Conservation (phyloP, 2,888 invertebrate species). For the Geophilus truncorum region DNA sequence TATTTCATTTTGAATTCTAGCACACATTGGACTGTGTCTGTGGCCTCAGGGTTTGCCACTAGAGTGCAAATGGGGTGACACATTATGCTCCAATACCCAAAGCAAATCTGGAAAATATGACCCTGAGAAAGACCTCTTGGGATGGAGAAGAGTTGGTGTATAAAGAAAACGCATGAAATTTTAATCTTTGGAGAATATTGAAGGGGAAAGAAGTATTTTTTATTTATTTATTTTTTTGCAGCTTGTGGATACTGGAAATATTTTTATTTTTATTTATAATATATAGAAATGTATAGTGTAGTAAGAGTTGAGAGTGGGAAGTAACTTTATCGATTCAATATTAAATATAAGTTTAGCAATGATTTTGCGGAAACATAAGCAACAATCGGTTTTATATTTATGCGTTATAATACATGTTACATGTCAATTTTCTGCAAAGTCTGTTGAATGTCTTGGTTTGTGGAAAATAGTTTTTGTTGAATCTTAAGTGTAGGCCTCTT, state of each 20-base stretch:
- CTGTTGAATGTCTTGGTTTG: too few species aligned
- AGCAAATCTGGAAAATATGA: constrained; percentile 21
- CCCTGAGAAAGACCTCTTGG: constrained; percentile 7
- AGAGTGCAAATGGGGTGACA: constrained; percentile 22
- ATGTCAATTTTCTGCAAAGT: too few species aligned
- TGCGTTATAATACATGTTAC: too few species aligned
- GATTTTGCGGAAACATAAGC: too few species aligned
- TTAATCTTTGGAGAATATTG: not conserved
- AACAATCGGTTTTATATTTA: too few species aligned
- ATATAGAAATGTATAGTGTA: too few species aligned
- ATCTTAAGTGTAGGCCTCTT: too few species aligned
- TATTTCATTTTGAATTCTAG: not conserved
- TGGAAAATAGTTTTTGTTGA: too few species aligned
- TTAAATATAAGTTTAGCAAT: too few species aligned
- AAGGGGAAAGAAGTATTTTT: not conserved
- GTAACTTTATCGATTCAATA: too few species aligned
- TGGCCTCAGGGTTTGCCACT: not conserved
- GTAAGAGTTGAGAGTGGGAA: too few species aligned
- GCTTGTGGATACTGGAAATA: not conserved
- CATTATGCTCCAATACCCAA: constrained; percentile 8
- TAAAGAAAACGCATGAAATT: not conserved
- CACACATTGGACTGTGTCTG: constrained; percentile 18
- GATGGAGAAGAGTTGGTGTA: not conserved
- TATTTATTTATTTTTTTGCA: not conserved
- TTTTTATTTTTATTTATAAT: too few species aligned